phyloP scores from a whole-genome alignment of 2,888 invertebrate species.

The Chymomyza fuscimana region DNA sequence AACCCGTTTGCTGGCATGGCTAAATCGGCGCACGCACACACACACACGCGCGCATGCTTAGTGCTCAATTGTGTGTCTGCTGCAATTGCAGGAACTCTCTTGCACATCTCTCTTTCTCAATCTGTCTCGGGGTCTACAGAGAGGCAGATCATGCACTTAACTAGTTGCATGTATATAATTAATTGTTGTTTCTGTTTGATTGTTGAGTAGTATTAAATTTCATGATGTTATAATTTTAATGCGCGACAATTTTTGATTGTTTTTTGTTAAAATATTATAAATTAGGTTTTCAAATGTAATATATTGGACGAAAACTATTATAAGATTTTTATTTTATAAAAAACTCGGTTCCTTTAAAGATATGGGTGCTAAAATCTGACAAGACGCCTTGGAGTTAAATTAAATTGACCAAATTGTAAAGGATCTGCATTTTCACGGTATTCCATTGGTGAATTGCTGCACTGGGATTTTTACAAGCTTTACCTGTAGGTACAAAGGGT shows the following conservation, averaged over 20 bases:
- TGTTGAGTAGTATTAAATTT: slow-evolving; percentile 65
- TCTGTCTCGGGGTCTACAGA: slow-evolving; percentile 30
- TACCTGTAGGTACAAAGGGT: too few species aligned
- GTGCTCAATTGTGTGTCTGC: slow-evolving; percentile 4
- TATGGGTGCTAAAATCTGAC: too few species aligned
- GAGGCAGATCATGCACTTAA: background rate
- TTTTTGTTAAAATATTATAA: background rate
- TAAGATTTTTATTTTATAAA: too few species aligned
- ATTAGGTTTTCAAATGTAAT: background rate
- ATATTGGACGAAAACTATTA: too few species aligned
- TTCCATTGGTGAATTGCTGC: too few species aligned
- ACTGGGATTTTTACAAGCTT: too few species aligned
- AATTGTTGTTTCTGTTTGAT: slow-evolving; percentile 50
- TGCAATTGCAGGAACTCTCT: slow-evolving; percentile 25
- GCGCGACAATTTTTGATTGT: slow-evolving; percentile 27
- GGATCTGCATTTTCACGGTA: too few species aligned
- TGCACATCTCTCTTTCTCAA: slow-evolving; percentile 36
- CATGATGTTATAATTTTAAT: slow-evolving; percentile 69
- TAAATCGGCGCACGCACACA: slow-evolving; percentile 24
- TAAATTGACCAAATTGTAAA: too few species aligned
- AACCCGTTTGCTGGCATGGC: slow-evolving; percentile 61
- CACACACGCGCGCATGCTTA: background rate
- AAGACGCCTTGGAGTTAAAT: too few species aligned
- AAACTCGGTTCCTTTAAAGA: too few species aligned
- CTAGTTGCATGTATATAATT: slow-evolving; percentile 59